Conservation (phyloP, 2,113 vertebrate genomes). For the Poecile atricapillus region DNA sequence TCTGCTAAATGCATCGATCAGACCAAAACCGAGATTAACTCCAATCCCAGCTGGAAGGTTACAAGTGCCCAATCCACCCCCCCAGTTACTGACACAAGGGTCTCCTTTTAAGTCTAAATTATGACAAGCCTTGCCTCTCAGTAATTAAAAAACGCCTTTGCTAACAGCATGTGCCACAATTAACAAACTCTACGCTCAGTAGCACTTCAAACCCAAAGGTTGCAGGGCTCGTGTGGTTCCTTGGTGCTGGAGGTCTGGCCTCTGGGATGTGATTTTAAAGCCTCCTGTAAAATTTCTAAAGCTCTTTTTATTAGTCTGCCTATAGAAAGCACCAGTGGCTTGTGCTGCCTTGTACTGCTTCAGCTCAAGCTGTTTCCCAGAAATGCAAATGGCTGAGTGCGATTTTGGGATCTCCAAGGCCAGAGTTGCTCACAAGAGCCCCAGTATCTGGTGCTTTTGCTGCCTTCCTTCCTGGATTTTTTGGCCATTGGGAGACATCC, state of each 20-base stretch:
- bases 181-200: fast-evolving
- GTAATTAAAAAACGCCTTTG: not conserved
- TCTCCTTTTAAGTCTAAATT: not conserved
- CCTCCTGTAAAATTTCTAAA: not conserved
- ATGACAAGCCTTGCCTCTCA: not conserved
- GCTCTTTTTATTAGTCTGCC: not conserved
- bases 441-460: not conserved
- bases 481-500: not conserved
- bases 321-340: not conserved
- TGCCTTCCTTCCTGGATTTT: not conserved
- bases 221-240: not conserved
- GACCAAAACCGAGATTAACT: slow-evolving; percentile 49
- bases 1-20: slow-evolving; percentile 28
- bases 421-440: not conserved
- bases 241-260: fast-evolving
- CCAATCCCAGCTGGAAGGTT: not conserved
- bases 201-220: not conserved
- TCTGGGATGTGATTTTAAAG: not conserved
- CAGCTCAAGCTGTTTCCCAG: not conserved
- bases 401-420: not conserved
- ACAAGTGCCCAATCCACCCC: not conserved
- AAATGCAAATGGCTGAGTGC: not conserved
- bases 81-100: not conserved
- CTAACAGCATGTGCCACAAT: not conserved
- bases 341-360: not conserved